Evolutionary conservation across 2,113 vertebrate species (phyloP), one percentile per base, ranked within the genome.

Genomic region (Gobio gobio): DNA sequence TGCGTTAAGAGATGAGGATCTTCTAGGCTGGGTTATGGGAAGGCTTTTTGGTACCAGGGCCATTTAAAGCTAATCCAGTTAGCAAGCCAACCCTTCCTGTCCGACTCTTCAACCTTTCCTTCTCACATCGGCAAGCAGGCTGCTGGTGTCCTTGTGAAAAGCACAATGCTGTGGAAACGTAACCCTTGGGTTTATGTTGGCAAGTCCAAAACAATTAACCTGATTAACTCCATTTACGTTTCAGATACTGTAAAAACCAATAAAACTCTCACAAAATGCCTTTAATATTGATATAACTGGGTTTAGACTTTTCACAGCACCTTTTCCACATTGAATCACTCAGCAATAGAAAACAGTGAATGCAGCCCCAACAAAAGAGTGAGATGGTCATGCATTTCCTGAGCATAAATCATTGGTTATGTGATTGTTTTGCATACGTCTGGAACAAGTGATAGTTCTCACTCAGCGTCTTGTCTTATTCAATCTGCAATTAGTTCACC

Each of bases 31-130:
- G 80, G 85, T 86, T 77, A 83, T 81, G 40, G 82, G 77, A 64
- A 87, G 59, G 87, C 83, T 86, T 89, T 89, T 86, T 88, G 51
- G 82, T 61, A 82, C 63, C 58, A 58, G 47, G 49, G 74, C 83
- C 83, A 82, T 75, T 81, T 90, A 86, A 88, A 89, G 88, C 85
- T 93, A 93, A 94, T 94, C 87, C 83, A 88, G 90, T 94, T 94
- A 92, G 90, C 83, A 10, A 88, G 88, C 88, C 89, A 92, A 92
- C 90, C 83, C 89, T 86, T 78, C 83, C 86, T 82, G 75, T 84
- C 78, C 72, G 64, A 40, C 76, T 70, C 85, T 85, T 76, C 26
- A 59, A 82, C 75, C 77, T 26, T 81, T 66, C 47, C 72, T 85
- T 72, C 47, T 83, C 75, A 81, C 89, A 84, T 84, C 59, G 83